Conservation (phyloP, 2,888 invertebrate species). For the Pyrgus malvae region DNA sequence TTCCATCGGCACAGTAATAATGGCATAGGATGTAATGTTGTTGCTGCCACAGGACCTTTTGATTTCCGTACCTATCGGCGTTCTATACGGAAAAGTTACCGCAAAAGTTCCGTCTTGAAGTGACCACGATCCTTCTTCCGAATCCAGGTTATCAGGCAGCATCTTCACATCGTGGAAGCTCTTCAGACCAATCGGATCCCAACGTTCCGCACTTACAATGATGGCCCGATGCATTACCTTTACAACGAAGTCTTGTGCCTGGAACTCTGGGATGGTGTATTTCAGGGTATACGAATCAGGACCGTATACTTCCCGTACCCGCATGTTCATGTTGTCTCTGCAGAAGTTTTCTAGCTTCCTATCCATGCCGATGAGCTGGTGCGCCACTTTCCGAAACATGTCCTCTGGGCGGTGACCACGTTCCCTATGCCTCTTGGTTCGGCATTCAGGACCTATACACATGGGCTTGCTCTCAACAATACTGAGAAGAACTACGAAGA, state of each 20-base stretch:
- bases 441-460: conserved; percentile 1
- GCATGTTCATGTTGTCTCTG: not conserved
- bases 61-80: conserved; percentile 1
- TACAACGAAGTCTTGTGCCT: not conserved
- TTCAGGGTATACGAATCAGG: not conserved
- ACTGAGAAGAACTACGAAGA: conserved; percentile 9
- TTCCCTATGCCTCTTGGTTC: not conserved
- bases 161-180: conserved; percentile 8
- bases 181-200: conserved; percentile 5
- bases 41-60: conserved; percentile 9
- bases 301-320: conserved; percentile 6
- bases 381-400: conserved; percentile 7
- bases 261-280: conserved; percentile 1
- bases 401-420: not conserved
- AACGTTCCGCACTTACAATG: not conserved
- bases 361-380: conserved; percentile 12
- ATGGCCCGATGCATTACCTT: conserved; percentile 13
- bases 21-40: not conserved
- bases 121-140: conserved; percentile 1
- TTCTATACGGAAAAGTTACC: conserved; percentile 5
- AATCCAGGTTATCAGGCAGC: conserved; percentile 7
- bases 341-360: conserved; percentile 5
- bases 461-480: not conserved
- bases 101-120: not conserved
- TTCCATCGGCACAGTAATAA: conserved; percentile 7